These are phyloP conservation scores for Falco rusticolus DNA, from an alignment of 2,797 vertebrate species.

Conservation along the genomic window DNA sequence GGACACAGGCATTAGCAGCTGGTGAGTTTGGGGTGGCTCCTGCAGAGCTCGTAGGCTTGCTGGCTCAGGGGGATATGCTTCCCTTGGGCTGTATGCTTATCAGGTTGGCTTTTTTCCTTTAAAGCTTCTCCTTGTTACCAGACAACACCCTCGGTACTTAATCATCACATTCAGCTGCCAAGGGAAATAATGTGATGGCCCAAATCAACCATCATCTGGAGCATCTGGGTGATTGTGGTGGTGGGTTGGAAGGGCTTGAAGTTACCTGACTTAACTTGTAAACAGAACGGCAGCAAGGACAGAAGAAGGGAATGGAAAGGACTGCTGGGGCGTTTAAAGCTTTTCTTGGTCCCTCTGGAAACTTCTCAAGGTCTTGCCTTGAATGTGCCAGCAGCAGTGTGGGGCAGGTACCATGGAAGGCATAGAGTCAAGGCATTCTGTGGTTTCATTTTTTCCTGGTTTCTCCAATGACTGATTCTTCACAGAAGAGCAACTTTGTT, in stretches of 20 bases:
- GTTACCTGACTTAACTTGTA: neutral
- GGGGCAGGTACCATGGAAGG: neutral
- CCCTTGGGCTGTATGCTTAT: neutral
- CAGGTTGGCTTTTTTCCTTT: neutral
- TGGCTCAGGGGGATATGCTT: neutral
- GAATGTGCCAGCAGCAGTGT: accelerated
- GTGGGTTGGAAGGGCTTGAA: neutral
- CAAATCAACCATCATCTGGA: neutral
- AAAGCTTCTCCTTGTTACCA: neutral
- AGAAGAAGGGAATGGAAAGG: neutral
- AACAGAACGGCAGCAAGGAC: neutral
- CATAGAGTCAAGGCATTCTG: neutral
- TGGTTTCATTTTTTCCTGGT: neutral
- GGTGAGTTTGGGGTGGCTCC: neutral
- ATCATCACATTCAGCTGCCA: neutral
- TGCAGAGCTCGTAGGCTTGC: neutral
- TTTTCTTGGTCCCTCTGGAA: neutral
- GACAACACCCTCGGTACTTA: neutral
- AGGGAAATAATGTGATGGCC: neutral
- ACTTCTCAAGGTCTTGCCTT: neutral
- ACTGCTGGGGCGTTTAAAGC: neutral
- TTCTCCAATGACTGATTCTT: neutral
- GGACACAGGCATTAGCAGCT: neutral
- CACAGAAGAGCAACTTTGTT: neutral
- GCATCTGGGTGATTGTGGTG: neutral